phyloP scores from a whole-genome alignment of 2,113 vertebrate genomes.

The Oreochromis aureus region DNA sequence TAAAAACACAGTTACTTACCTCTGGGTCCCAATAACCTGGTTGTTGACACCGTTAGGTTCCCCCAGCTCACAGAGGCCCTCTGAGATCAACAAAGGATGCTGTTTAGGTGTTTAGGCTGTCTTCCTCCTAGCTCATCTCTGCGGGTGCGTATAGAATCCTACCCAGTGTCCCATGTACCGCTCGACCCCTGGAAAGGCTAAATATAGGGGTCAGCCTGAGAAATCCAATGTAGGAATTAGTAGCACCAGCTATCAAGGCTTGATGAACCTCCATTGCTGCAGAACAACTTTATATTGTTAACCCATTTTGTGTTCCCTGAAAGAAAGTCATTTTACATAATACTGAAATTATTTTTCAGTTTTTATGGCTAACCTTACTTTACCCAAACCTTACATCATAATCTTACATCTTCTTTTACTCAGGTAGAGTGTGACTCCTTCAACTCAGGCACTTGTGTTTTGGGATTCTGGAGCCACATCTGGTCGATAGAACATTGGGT shows the following conservation, averaged over 20 bases:
- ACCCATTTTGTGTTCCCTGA: accelerated
- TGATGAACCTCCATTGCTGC: accelerated
- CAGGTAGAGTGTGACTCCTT: accelerated
- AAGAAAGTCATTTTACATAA: accelerated
- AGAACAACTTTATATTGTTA: not conserved
- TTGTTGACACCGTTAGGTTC: not conserved
- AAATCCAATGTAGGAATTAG: not conserved
- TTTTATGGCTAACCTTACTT: accelerated
- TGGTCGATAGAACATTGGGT: accelerated
- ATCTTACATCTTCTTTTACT: not conserved
- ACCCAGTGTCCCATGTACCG: not conserved
- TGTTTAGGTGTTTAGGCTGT: not conserved
- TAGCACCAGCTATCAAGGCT: not conserved
- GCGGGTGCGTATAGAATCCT: accelerated
- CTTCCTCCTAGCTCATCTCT: not conserved
- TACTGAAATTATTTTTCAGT: not conserved
- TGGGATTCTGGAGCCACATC: accelerated
- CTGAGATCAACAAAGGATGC: not conserved
- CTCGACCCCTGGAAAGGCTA: not conserved
- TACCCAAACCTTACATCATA: accelerated
- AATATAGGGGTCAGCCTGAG: accelerated
- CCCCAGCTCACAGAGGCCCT: accelerated
- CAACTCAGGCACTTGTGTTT: not conserved
- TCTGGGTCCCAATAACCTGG: accelerated
- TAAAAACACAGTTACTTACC: accelerated